A percentile compares a stretch with the other conserved stretches of the same genome.
Conservation (phyloP, 1,140 invertebrate species). For the Ceratina australensis region DNA sequence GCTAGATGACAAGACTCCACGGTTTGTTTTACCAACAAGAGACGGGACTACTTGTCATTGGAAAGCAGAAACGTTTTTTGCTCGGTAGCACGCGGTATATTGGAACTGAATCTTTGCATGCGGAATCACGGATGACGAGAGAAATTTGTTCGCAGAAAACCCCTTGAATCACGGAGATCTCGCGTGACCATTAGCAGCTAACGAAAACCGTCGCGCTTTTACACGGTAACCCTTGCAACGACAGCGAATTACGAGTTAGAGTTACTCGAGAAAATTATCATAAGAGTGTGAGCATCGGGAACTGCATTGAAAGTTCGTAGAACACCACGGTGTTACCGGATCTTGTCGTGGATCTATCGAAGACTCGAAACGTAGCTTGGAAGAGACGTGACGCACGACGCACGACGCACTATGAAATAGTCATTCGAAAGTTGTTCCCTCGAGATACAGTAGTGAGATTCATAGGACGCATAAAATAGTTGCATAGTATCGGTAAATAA, state of each 20-base stretch:
- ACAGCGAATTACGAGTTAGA: conserved; percentile 4
- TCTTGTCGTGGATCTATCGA: too few relatives aligned
- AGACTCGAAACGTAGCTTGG: too few relatives aligned
- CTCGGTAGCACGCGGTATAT: background rate
- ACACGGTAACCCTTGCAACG: background rate
- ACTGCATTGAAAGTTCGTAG: too few relatives aligned
- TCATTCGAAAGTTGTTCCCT: background rate
- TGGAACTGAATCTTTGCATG: background rate
- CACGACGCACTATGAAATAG: background rate
- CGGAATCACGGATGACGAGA: conserved; percentile 21
- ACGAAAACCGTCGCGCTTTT: background rate
- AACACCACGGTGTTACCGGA: too few relatives aligned
- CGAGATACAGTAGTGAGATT: background rate
- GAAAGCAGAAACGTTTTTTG: too few relatives aligned
- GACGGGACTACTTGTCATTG: too few relatives aligned
- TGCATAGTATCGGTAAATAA: background rate
- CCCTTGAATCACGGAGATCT: background rate
- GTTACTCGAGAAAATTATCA: background rate
- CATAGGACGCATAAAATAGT: background rate
- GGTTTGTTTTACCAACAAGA: too few relatives aligned
- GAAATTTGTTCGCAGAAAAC: conserved; percentile 48
- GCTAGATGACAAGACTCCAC: too few relatives aligned
- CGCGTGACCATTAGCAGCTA: background rate
- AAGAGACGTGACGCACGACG: background rate
- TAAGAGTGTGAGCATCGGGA: background rate